Conservation (phyloP, 1,140 invertebrate genomes). For the Sycophila sp. region DNA sequence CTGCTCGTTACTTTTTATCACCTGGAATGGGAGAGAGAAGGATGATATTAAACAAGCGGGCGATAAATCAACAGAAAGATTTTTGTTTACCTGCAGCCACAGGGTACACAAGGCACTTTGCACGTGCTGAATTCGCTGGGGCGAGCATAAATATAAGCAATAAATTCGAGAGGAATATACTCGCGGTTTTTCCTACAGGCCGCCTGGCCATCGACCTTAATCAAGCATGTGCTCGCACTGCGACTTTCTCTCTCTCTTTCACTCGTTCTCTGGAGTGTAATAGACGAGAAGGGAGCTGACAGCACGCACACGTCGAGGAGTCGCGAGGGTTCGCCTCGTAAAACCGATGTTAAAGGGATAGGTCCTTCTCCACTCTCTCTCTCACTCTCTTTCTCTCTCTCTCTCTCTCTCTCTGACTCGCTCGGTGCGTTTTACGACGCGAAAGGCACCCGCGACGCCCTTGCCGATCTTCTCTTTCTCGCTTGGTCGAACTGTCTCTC, state of each 20-base stretch:
- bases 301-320: not conserved
- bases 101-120: no score
- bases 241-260: not conserved
- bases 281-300: no score
- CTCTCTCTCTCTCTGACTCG: not conserved
- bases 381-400: conserved; percentile 2
- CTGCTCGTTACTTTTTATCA: no score
- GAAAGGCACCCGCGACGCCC: not conserved
- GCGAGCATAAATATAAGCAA: not conserved
- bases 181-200: not conserved
- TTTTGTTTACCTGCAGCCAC: no score
- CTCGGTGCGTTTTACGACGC: not conserved
- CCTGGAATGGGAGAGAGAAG: no score
- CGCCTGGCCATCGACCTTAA: conserved; percentile 20
- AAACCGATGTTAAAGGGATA: conserved; percentile 37
- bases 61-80: no score
- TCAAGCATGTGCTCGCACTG: not conserved
- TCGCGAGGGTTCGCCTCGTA: conserved; percentile 14
- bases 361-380: no score
- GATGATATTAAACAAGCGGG: no score
- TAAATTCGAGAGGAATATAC: not conserved
- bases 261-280: not conserved
- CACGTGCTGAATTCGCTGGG: no score
- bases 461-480: not conserved
- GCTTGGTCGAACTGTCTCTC: no score